These are phyloP conservation scores for Lemur catta DNA, from an alignment of 2,797 vertebrate genomes.

Conservation along the genomic window DNA sequence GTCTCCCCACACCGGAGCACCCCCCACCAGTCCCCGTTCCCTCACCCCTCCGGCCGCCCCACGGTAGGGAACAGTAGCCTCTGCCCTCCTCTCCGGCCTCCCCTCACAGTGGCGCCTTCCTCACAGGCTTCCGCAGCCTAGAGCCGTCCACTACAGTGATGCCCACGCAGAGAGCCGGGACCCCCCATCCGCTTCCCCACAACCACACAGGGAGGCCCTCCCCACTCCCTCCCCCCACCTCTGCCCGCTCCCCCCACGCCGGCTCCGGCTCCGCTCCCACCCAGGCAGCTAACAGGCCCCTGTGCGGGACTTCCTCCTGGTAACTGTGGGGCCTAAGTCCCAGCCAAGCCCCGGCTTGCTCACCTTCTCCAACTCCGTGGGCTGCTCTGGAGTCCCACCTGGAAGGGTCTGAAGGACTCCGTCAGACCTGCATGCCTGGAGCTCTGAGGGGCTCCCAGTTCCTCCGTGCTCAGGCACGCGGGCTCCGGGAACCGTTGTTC, in stretches of 20 bases:
- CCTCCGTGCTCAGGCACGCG: background rate
- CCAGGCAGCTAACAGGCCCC: no score
- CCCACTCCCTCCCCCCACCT: no score
- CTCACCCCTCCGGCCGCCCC: background rate
- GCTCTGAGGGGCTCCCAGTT: background rate
- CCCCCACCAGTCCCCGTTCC: no score
- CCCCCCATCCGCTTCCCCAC: no score
- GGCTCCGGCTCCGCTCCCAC: background rate
- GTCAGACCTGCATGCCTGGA: background rate
- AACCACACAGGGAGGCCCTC: no score
- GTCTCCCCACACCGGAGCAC: background rate
- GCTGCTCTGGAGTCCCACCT: background rate
- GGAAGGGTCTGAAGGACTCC: background rate
- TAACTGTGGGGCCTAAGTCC: background rate
- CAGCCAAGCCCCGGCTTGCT: background rate
- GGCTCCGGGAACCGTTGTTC: background rate
- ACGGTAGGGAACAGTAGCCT: background rate
- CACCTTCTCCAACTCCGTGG: background rate
- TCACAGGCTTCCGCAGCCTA: background rate
- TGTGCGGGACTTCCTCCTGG: background rate
- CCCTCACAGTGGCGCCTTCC: background rate
- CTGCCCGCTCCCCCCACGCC: background rate
- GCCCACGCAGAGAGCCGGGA: background rate
- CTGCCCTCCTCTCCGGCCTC: background rate
- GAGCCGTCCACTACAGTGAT: background rate